A percentile compares a stretch with the other conserved stretches of the same genome.
Evolutionary conservation across 2,888 invertebrate genomes (phyloP).

Genomic region (Amblyjoppa fuscipennis): DNA sequence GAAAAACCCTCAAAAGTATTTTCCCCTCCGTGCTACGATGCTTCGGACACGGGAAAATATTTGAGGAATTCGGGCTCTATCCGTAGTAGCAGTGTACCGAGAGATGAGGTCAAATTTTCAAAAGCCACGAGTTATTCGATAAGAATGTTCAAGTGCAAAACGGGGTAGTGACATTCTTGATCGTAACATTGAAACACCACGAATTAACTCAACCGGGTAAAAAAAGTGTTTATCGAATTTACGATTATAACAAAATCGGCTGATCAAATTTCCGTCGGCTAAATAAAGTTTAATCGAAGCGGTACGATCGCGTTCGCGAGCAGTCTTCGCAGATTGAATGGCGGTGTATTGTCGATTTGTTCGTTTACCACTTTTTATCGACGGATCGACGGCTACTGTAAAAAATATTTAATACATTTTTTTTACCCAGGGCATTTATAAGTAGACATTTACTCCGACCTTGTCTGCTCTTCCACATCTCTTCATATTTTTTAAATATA

Average conservation of each 20-base stretch:
- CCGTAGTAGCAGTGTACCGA: neutral
- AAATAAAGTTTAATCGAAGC: no score
- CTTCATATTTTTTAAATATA: neutral
- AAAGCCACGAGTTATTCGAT: constrained; percentile 14
- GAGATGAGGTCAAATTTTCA: constrained; percentile 20
- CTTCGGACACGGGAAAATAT: constrained; percentile 2
- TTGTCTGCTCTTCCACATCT: neutral
- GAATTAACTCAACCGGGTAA: neutral
- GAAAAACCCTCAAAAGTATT: neutral
- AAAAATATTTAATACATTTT: neutral
- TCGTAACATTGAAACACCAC: neutral
- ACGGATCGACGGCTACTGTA: no score
- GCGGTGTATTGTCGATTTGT: no score
- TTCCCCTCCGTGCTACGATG: neutral
- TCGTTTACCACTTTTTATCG: no score
- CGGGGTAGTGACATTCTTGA: neutral
- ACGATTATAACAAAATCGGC: no score
- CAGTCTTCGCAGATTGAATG: no score
- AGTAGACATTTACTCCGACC: neutral
- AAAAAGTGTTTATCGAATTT: neutral
- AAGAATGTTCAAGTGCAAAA: constrained; percentile 39
- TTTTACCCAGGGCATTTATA: neutral
- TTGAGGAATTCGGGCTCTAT: constrained; percentile 35
- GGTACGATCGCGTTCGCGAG: no score
- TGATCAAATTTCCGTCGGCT: no score